phyloP scores from a whole-genome alignment of 2,113 vertebrate genomes.

The Labrus mixtus region DNA sequence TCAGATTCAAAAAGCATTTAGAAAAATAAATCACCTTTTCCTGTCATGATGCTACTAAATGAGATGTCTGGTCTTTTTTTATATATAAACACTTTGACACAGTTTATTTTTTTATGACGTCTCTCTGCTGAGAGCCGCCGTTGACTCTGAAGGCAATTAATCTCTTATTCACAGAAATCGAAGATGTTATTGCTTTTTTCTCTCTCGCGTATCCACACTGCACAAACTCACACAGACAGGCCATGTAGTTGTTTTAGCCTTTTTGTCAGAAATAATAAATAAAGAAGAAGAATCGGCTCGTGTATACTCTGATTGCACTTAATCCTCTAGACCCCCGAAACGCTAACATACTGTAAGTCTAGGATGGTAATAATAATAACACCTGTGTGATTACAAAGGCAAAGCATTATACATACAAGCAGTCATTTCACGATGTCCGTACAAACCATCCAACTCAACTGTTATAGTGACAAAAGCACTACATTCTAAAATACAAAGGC shows the following conservation, averaged over 20 bases:
- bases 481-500: conserved; percentile 88
- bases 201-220: conserved; percentile 82
- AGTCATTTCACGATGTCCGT: conserved; percentile 77
- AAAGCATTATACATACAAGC: conserved; percentile 76
- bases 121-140: conserved; percentile 78
- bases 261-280: conserved; percentile 83
- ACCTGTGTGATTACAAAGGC: conserved; percentile 74
- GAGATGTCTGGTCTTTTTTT: conserved; percentile 17
- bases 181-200: conserved; percentile 83
- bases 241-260: conserved; percentile 75
- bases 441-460: conserved; percentile 84
- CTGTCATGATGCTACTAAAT: conserved; percentile 57
- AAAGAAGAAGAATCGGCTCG: conserved; percentile 88
- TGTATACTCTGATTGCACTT: conserved; percentile 94
- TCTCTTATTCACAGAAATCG: conserved; percentile 56
- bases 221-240: conserved; percentile 83
- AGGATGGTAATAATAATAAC: conserved; percentile 73
- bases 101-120: conserved; percentile 50
- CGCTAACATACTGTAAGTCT: conserved; percentile 79
- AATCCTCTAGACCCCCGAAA: conserved; percentile 84
- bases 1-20: conserved; percentile 54
- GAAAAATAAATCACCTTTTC: conserved; percentile 66
- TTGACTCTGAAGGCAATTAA: conserved; percentile 74
- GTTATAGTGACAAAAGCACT: conserved; percentile 88
- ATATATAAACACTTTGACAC: conserved; percentile 71